phyloP scores from a whole-genome alignment of 1,140 invertebrate genomes.

The Polyergus mexicanus region DNA sequence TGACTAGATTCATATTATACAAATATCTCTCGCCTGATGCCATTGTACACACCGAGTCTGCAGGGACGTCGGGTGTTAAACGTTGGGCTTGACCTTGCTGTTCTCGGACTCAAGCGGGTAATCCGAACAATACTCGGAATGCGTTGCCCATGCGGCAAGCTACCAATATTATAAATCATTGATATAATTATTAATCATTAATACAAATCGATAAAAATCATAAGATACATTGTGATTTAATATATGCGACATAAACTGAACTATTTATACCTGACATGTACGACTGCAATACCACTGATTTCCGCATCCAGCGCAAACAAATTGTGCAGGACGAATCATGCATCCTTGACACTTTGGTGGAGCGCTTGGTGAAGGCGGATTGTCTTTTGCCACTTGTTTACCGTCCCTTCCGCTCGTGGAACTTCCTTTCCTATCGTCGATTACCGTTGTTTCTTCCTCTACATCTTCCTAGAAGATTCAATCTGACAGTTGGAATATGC shows the following conservation, averaged over 20 bases:
- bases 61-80: conserved; percentile 36
- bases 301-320: conserved; percentile 94
- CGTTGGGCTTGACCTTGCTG: conserved; percentile 51
- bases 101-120: conserved; percentile 86
- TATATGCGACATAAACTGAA: background rate
- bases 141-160: conserved; percentile 94
- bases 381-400: conserved; percentile 58
- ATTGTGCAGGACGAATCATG: conserved; percentile 91
- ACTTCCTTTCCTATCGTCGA: conserved; percentile 88
- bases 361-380: conserved; percentile 53
- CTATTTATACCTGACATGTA: conserved; percentile 92
- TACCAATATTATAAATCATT: conserved; percentile 78
- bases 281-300: conserved; percentile 97
- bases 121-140: conserved; percentile 90
- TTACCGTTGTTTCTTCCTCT: conserved; percentile 88
- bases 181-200: conserved; percentile 23
- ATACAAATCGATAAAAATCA: background rate
- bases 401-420: conserved; percentile 78
- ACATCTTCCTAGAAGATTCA: conserved; percentile 86
- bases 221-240: background rate
- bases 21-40: conserved; percentile 65
- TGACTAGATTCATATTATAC: conserved; percentile 84
- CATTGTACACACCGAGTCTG: background rate
- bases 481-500: conserved; percentile 29
- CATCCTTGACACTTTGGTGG: conserved; percentile 92